phyloP scores from a whole-genome alignment of 2,797 vertebrate species.

The Acomys russatus region DNA sequence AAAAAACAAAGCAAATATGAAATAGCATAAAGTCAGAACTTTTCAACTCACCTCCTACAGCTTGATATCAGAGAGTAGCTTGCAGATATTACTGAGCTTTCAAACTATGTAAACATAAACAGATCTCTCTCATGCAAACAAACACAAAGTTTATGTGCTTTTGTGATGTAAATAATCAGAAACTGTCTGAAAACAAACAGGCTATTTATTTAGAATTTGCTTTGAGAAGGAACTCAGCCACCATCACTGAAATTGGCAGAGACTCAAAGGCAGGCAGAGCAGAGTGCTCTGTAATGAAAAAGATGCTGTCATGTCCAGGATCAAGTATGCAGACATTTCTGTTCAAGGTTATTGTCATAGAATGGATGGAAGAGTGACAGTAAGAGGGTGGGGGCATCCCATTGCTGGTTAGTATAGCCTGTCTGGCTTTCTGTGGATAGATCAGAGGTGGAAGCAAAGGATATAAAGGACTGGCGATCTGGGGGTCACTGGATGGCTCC shows the following conservation, averaged over 20 bases:
- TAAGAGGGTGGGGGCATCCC: not conserved
- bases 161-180: not conserved
- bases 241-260: not conserved
- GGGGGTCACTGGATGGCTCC: too few species aligned
- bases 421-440: not conserved
- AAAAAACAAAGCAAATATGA: conserved; percentile 19
- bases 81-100: not conserved
- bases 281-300: rapidly evolving
- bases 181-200: not conserved
- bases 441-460: not conserved
- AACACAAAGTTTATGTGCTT: not conserved
- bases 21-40: conserved; percentile 16
- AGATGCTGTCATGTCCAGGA: not conserved
- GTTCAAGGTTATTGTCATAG: rapidly evolving
- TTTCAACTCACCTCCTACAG: not conserved
- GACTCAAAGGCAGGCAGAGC: not conserved
- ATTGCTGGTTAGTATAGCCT: not conserved
- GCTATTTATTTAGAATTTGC: not conserved
- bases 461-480: not conserved
- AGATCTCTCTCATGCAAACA: not conserved
- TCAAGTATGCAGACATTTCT: not conserved
- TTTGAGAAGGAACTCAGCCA: not conserved
- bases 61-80: not conserved
- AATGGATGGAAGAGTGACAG: not conserved
- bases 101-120: not conserved